A percentile compares a stretch with the other conserved stretches of the same genome.
phyloP scores from a whole-genome alignment of 2,113 vertebrate genomes.

The Podilymbus podiceps region DNA sequence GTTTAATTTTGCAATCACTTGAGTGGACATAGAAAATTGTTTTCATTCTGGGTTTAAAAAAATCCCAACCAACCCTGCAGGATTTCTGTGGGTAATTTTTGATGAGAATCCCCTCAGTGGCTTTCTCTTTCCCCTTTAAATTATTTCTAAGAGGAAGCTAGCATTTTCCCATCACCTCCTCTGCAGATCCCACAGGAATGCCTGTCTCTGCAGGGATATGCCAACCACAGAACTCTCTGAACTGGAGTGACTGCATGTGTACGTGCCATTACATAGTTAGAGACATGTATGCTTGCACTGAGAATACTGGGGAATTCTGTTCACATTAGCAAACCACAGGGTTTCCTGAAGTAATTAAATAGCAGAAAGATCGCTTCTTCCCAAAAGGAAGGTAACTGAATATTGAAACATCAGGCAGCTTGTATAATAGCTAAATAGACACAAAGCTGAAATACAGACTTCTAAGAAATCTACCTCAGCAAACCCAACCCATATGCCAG shows the following conservation, averaged over 20 bases:
- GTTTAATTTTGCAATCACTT: not conserved
- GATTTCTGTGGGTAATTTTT: not conserved
- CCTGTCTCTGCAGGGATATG: not conserved
- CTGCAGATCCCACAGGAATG: not conserved
- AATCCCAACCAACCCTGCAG: not conserved
- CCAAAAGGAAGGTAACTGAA: conserved; percentile 33
- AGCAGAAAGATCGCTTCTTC: not conserved
- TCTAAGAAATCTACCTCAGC: not conserved
- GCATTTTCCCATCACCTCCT: not conserved
- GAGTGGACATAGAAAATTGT: not conserved
- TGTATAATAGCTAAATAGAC: not conserved
- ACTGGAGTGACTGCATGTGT: not conserved
- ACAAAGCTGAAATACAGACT: not conserved
- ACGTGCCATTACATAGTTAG: not conserved
- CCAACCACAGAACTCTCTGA: not conserved
- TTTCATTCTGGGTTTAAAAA: not conserved
- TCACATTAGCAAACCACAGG: not conserved
- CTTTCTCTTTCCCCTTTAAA: not conserved
- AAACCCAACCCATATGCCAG: not conserved
- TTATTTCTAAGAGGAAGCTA: not conserved
- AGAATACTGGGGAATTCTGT: not conserved
- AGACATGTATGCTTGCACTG: not conserved
- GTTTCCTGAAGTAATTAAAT: conserved; percentile 30
- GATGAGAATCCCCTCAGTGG: not conserved
- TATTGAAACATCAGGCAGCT: not conserved